Base-by-base conservation (phyloP, 1,140 invertebrate species). In the Papilio helenus region DNA sequence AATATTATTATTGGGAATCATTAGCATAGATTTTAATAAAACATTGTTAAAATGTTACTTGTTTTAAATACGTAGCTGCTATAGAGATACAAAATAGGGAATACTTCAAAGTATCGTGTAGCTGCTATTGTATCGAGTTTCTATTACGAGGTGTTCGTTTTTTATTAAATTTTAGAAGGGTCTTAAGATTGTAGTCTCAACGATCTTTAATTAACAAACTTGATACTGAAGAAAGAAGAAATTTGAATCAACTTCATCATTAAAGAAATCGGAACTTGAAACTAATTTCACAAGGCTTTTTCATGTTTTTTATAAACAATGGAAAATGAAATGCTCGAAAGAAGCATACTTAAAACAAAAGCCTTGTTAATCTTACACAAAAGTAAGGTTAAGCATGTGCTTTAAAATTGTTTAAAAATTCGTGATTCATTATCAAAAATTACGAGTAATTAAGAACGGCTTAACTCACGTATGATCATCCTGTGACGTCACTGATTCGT, bases 131-230 rank as follows among this genome's bases (percentile, higher is more conserved):
- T 68, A 68, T 68, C 61, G 26, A 68, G 26, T 29, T 68, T 29
- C 26, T 34, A 34, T 68, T 68, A 68, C 61, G 10, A 68, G 26
- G 61, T 29, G 26, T 29, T 68, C 61, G 26, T 68, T 68, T 68
- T 68, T 68, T 68, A 68, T 68, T 68, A 68, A 34, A 68, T 68
- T 68, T 68, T 29, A 34, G 61, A 68, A 68, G 14, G 26, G 26
- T 34, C 61, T 68, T 29, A 65, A 26, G 23, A 65, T 65, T 65
- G 58, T 29, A 65, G 58, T 65, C 23, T 26, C 58, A 29, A 68
- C 12, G 14, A 29, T 68, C 23, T 68, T 68, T 68, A 68, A 68
- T 68, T 68, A 68, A 68, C 23, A 29, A 68, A 68, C 61, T 68
- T 34, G 61, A 68, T 68, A 3, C 26, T 68, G 1, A 68, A 68